Conservation (phyloP, 2,113 vertebrate species). For the Callithrix jacchus region DNA sequence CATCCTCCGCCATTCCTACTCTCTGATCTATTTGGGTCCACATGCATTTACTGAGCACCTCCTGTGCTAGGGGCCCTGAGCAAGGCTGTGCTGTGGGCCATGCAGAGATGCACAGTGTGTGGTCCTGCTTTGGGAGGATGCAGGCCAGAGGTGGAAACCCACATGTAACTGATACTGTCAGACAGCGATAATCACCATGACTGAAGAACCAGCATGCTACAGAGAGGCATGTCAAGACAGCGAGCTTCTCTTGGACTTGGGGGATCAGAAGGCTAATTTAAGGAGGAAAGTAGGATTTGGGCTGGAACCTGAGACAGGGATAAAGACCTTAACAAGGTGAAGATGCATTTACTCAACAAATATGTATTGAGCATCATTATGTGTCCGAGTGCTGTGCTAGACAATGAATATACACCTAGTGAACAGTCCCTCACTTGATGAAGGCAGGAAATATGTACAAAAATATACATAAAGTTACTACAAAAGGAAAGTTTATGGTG, state of each 20-base stretch:
- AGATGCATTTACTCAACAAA: conserved; percentile 45
- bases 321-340: conserved; percentile 14
- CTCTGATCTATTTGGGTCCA: conserved; percentile 62
- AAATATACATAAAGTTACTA: neutral
- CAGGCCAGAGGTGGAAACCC: neutral
- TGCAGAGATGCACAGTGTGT: neutral
- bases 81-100: neutral
- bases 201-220: neutral
- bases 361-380: neutral
- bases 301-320: neutral
- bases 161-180: neutral
- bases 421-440: neutral
- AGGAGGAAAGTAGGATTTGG: neutral
- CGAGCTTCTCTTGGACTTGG: neutral
- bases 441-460: neutral
- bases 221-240: neutral
- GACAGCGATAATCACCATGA: neutral
- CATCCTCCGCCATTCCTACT: neutral
- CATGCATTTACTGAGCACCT: neutral
- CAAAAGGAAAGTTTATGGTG: neutral
- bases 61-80: neutral
- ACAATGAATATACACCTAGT: neutral
- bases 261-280: neutral
- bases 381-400: neutral
- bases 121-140: neutral